Evolutionary conservation across 1,140 invertebrate genomes (phyloP).

Genomic region (Drosophila pandora): DNA sequence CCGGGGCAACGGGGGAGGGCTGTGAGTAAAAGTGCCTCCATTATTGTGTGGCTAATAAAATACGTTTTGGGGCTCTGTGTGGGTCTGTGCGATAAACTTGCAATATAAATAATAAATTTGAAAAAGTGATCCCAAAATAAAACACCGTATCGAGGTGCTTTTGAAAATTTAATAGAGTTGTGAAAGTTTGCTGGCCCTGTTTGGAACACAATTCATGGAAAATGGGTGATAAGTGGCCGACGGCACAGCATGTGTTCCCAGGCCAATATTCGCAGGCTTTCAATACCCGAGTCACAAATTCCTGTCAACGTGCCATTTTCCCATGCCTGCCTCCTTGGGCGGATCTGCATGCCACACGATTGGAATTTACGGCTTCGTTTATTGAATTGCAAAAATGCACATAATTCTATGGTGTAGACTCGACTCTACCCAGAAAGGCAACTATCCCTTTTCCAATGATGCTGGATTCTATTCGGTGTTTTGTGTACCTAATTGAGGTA

Average conservation of each 20-base stretch:
- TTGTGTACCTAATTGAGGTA: conserved; percentile 1
- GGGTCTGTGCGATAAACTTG: conserved; percentile 16
- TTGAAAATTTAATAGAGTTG: conserved; percentile 34
- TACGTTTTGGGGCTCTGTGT: conserved; percentile 4
- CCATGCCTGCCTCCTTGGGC: conserved; percentile 20
- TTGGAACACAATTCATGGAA: neutral
- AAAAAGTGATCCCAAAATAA: conserved; percentile 8
- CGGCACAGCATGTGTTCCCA: conserved; percentile 29
- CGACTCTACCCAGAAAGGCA: neutral
- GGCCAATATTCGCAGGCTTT: conserved; percentile 51
- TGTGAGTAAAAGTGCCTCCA: conserved; percentile 13
- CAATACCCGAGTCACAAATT: conserved; percentile 34
- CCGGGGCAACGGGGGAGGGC: neutral
- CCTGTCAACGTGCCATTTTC: conserved; percentile 17
- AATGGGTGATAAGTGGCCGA: conserved; percentile 30
- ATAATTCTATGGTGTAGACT: conserved; percentile 10
- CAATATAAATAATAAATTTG: conserved; percentile 43
- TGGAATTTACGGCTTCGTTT: conserved; percentile 46
- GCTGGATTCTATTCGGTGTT: conserved; percentile 3
- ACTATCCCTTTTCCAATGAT: neutral
- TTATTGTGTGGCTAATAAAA: conserved; percentile 48
- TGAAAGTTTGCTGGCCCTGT: conserved; percentile 5
- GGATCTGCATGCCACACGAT: conserved; percentile 22
- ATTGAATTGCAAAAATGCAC: conserved; percentile 40
- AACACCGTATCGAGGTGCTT: neutral